Evolutionary conservation across 2,888 invertebrate species (phyloP).

Genomic region (Phlogophora meticulosa): DNA sequence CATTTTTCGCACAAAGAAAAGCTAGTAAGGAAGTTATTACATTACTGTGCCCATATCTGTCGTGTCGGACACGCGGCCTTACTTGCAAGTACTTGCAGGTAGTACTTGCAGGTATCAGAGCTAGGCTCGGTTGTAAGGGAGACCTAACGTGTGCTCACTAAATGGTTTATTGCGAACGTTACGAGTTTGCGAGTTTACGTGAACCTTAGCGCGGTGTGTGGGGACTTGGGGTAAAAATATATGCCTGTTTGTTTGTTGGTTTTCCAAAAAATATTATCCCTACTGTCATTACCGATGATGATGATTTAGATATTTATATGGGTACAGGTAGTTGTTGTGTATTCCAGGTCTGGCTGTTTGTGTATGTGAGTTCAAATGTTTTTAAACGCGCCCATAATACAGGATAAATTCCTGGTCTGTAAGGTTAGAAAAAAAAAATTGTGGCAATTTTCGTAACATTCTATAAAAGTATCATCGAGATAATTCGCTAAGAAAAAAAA

Average conservation of each 20-base stretch:
- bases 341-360: no score
- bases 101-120: constrained; percentile 31
- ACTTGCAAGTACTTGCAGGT: constrained; percentile 17
- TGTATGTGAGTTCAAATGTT: no score
- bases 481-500: no score
- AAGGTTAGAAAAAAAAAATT: no score
- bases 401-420: no score
- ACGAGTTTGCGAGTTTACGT: constrained; percentile 53
- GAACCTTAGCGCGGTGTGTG: constrained; percentile 40
- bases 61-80: constrained; percentile 16
- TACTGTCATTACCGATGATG: no score
- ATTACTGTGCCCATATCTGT: constrained; percentile 22
- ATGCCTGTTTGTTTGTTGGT: not conserved
- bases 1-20: constrained; percentile 32
- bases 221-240: constrained; percentile 46
- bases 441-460: no score
- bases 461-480: no score
- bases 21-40: constrained; percentile 34
- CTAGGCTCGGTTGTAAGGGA: constrained; percentile 48
- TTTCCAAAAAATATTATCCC: not conserved
- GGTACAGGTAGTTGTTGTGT: no score
- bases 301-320: no score
- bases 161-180: constrained; percentile 59
- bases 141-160: constrained; percentile 58
- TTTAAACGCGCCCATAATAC: no score